Percentiles rank a stretch among this genome's conserved stretches.
Evolutionary conservation across 2,113 vertebrate species (phyloP).

Genomic region (Oncorhynchus nerka): DNA sequence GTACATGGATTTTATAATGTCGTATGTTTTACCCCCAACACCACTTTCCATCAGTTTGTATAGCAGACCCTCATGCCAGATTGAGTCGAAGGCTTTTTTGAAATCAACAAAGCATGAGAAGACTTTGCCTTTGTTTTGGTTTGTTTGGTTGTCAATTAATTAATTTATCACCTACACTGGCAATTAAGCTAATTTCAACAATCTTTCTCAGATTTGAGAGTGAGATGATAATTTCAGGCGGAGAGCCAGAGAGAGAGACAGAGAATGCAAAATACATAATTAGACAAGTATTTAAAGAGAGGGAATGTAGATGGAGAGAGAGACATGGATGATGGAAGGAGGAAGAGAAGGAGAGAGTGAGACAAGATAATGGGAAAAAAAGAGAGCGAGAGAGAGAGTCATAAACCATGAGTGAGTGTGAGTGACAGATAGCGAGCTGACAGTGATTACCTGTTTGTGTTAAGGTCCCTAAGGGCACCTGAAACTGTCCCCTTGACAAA

Average conservation of each 20-base stretch:
- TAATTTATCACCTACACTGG: slow-evolving; percentile 14
- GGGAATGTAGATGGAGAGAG: slow-evolving; percentile 4
- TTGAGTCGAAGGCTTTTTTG: too few species aligned
- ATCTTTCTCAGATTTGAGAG: slow-evolving; percentile 9
- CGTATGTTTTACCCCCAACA: too few species aligned
- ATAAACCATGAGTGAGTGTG: slow-evolving; percentile 1
- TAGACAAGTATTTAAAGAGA: not conserved
- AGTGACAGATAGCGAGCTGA: slow-evolving; percentile 23
- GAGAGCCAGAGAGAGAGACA: slow-evolving; percentile 5
- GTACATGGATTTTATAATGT: too few species aligned
- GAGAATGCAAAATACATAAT: not conserved
- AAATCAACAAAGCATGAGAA: too few species aligned
- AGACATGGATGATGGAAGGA: not conserved
- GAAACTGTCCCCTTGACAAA: not conserved
- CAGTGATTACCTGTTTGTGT: not conserved
- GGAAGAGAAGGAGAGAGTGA: not conserved
- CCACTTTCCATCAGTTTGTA: too few species aligned
- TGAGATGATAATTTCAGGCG: slow-evolving; percentile 38
- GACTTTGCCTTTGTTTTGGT: too few species aligned
- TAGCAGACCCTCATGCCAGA: too few species aligned
- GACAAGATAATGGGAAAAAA: not conserved
- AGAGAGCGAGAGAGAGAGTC: slow-evolving; percentile 1
- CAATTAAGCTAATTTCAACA: slow-evolving; percentile 33
- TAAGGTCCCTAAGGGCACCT: not conserved
- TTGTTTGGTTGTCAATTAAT: too few species aligned